These are phyloP conservation scores for Brachypalpus laphriformis DNA, from an alignment of 2,888 invertebrate species.

Conservation along the genomic window DNA sequence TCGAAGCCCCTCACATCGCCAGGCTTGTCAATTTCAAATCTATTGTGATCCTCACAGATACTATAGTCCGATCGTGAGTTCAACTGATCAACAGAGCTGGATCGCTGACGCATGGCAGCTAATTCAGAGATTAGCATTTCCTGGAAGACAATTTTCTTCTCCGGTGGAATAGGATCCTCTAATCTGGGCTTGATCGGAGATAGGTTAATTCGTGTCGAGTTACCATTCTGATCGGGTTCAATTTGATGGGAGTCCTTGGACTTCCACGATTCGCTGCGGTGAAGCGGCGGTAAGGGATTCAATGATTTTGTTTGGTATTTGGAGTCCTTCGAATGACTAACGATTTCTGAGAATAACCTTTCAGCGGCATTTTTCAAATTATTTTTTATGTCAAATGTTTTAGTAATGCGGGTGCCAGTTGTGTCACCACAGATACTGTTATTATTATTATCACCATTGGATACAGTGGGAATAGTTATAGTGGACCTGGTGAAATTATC, in stretches of 20 bases:
- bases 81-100: constrained; percentile 80
- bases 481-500: constrained; percentile 77
- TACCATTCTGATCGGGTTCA: constrained; percentile 59
- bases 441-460: constrained; percentile 51
- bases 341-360: constrained; percentile 81
- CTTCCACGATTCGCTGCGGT: constrained; percentile 57
- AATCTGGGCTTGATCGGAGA: constrained; percentile 36
- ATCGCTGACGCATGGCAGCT: constrained; percentile 85
- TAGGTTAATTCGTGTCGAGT: constrained; percentile 7
- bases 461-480: constrained; percentile 41
- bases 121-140: constrained; percentile 89
- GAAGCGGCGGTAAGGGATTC: constrained; percentile 26
- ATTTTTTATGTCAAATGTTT: constrained; percentile 81
- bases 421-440: constrained; percentile 74
- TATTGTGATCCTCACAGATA: not conserved
- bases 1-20: constrained; percentile 35
- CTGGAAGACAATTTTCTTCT: constrained; percentile 83
- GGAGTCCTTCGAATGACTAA: constrained; percentile 79
- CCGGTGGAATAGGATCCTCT: constrained; percentile 78
- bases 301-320: constrained; percentile 51
- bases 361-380: constrained; percentile 82
- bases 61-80: constrained; percentile 75
- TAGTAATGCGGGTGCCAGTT: constrained; percentile 68
- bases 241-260: constrained; percentile 20
- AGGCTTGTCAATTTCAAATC: not conserved